A percentile compares a stretch with the other conserved stretches of the same genome.
phyloP scores from a whole-genome alignment of 2,888 invertebrate species.

The Chaetoderma sp. region DNA sequence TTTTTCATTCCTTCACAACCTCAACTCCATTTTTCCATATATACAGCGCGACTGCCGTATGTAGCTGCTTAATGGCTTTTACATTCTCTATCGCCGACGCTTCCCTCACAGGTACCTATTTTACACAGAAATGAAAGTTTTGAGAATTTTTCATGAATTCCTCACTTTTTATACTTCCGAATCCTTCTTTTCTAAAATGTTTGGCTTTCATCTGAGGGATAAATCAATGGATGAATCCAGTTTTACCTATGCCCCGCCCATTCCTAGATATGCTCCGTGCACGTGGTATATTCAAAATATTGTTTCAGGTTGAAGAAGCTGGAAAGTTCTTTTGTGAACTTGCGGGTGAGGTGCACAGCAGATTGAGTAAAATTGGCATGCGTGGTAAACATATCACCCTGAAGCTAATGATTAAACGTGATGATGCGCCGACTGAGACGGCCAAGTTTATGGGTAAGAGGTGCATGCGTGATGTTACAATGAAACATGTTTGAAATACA shows the following conservation, averaged over 20 bases:
- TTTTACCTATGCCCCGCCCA: background rate
- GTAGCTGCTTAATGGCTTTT: no score
- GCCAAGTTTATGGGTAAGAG: constrained; percentile 74
- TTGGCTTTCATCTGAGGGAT: background rate
- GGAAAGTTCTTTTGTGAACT: constrained; percentile 84
- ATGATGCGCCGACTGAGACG: constrained; percentile 90
- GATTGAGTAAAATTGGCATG: constrained; percentile 80
- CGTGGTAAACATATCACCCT: constrained; percentile 87
- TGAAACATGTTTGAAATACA: no score
- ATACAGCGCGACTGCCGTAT: no score
- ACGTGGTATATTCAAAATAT: background rate
- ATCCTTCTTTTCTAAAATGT: background rate
- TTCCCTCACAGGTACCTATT: no score
- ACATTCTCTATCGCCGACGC: no score
- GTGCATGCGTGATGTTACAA: background rate
- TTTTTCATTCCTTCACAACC: no score
- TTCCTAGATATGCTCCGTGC: background rate
- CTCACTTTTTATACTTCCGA: no score
- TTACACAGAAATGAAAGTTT: no score
- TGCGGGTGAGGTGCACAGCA: constrained; percentile 82
- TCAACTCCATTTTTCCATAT: no score
- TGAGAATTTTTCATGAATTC: no score
- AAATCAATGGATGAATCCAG: background rate
- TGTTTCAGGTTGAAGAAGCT: constrained; percentile 75
- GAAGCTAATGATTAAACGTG: constrained; percentile 88